Percentiles rank a stretch among this genome's conserved stretches.
phyloP scores from a whole-genome alignment of 2,888 invertebrate genomes.

The Cyclophora albipunctata region DNA sequence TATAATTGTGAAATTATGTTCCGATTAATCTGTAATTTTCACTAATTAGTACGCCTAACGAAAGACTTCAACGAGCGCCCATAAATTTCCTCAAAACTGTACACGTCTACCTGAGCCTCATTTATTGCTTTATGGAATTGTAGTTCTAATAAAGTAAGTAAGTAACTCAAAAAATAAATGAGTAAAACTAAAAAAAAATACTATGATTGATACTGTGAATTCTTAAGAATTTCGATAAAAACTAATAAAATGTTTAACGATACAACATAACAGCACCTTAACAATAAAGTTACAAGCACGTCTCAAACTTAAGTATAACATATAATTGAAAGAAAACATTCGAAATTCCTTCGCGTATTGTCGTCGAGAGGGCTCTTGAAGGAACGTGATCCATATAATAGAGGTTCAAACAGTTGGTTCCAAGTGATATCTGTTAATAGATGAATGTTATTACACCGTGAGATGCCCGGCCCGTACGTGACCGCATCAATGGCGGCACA shows the following conservation, averaged over 20 bases:
- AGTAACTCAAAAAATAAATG: not conserved
- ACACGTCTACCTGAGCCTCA: not conserved
- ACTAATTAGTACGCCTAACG: conserved; percentile 3
- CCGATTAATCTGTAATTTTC: not conserved
- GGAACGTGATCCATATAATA: conserved; percentile 65
- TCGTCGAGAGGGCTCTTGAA: conserved; percentile 59
- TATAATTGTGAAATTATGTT: too few species aligned
- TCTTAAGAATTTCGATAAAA: too few species aligned
- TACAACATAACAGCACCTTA: conserved; percentile 19
- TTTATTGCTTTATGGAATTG: too few species aligned
- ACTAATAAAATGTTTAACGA: not conserved
- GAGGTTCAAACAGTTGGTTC: conserved; percentile 32
- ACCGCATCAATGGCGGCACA: conserved; percentile 55
- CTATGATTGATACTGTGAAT: too few species aligned
- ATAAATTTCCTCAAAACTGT: not conserved
- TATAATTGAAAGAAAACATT: conserved; percentile 59
- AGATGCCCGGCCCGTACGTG: conserved; percentile 53
- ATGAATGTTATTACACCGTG: conserved; percentile 47
- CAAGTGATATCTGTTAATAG: conserved; percentile 50
- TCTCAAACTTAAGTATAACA: conserved; percentile 26
- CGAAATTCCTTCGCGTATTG: conserved; percentile 46
- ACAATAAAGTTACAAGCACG: conserved; percentile 30
- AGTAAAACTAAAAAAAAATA: not conserved
- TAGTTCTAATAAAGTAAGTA: too few species aligned
- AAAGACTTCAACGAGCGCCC: conserved; percentile 30